Evolutionary conservation across 2,797 vertebrate species (phyloP).

Genomic region (Phoebastria nigripes): DNA sequence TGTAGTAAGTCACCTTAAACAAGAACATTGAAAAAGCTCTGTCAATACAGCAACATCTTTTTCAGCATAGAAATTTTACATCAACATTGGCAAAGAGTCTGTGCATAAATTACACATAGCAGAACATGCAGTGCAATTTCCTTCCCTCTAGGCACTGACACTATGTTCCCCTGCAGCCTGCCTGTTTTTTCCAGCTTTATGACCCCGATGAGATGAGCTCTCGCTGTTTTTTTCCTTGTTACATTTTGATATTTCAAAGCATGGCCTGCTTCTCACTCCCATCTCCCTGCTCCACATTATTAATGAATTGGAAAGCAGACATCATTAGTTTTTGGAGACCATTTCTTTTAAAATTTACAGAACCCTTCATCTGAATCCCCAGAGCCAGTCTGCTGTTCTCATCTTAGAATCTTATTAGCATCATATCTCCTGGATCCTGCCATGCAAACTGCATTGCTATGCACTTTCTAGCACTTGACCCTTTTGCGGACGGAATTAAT

Average conservation of each 20-base stretch:
- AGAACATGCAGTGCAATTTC: constrained; percentile 44
- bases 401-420: constrained; percentile 94
- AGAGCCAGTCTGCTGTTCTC: constrained; percentile 83
- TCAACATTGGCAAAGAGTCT: constrained; percentile 36
- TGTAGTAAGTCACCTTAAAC: constrained; percentile 59
- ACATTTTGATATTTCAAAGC: constrained; percentile 81
- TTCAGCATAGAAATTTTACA: constrained; percentile 48
- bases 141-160: constrained; percentile 45
- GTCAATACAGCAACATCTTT: constrained; percentile 61
- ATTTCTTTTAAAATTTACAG: constrained; percentile 91
- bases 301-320: constrained; percentile 87
- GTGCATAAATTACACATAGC: constrained; percentile 65
- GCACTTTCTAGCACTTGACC: constrained; percentile 93
- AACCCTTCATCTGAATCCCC: constrained; percentile 89
- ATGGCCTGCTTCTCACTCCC: constrained; percentile 74
- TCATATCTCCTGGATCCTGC: constrained; percentile 86
- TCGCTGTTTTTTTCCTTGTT: constrained; percentile 72
- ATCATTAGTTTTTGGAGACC: constrained; percentile 92
- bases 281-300: constrained; percentile 85
- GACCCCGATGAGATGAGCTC: constrained; percentile 74
- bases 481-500: constrained; percentile 89
- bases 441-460: constrained; percentile 90
- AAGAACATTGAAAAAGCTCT: constrained; percentile 57
- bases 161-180: constrained; percentile 54
- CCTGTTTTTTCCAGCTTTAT: constrained; percentile 71